These are phyloP conservation scores for Natrix natrix DNA, from an alignment of 2,797 vertebrate genomes.

Conservation along the genomic window DNA sequence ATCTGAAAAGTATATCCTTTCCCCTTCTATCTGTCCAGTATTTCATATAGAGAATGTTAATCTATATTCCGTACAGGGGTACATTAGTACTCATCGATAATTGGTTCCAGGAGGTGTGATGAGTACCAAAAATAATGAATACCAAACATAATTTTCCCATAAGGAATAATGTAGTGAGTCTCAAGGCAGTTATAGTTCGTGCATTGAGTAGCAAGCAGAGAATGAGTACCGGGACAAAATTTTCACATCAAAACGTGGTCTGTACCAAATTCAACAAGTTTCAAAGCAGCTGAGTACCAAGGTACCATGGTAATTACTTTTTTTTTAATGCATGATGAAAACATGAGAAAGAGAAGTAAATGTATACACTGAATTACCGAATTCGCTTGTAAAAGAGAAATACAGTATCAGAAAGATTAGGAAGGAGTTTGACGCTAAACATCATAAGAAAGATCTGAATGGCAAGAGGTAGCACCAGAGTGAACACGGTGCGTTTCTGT, in stretches of 20 bases:
- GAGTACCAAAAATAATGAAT: neutral
- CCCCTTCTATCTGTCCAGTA: neutral
- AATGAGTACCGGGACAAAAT: neutral
- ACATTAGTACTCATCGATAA: neutral
- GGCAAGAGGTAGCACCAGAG: neutral
- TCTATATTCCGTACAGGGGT: neutral
- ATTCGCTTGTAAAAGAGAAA: neutral
- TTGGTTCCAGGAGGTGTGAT: neutral
- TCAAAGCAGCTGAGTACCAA: neutral
- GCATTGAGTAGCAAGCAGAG: neutral
- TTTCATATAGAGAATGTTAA: conserved; percentile 22
- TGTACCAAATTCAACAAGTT: neutral
- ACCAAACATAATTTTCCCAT: neutral
- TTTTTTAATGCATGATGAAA: neutral
- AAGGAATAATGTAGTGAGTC: neutral
- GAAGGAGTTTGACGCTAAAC: neutral
- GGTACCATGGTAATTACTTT: neutral
- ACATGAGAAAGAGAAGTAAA: neutral
- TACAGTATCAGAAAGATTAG: neutral
- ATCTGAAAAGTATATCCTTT: neutral
- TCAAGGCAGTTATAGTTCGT: neutral
- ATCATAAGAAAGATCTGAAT: neutral
- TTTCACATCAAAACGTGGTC: neutral
- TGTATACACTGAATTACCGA: neutral
- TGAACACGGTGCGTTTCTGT: neutral